phyloP scores from a whole-genome alignment of 2,888 invertebrate genomes.

The Drosophila gaucha region DNA sequence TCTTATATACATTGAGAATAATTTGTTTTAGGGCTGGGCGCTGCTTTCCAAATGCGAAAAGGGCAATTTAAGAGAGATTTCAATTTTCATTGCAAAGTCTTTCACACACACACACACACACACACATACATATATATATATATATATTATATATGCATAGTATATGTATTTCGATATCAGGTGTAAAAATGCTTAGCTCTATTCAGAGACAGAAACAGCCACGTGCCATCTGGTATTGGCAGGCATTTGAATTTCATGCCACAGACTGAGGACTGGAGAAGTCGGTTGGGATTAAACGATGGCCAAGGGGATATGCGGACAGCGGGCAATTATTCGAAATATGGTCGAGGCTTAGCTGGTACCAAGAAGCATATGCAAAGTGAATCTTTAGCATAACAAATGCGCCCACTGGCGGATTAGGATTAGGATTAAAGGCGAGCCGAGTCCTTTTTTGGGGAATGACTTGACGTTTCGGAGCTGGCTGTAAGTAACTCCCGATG shows the following conservation, averaged over 20 bases:
- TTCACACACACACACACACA: not conserved
- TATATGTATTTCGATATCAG: slow-evolving; percentile 19
- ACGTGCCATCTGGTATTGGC: slow-evolving; percentile 29
- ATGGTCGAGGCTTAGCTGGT: slow-evolving; percentile 22
- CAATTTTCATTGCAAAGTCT: slow-evolving; percentile 20
- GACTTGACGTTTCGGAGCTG: slow-evolving; percentile 46
- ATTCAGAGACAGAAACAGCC: slow-evolving; percentile 4
- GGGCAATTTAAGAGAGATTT: slow-evolving; percentile 19
- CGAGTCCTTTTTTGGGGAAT: slow-evolving; percentile 20
- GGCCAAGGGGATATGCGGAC: not conserved
- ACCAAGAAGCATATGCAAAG: slow-evolving; percentile 60
- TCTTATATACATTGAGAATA: slow-evolving; percentile 5
- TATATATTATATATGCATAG: not conserved
- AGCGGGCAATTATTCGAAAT: slow-evolving; percentile 64
- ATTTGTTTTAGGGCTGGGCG: slow-evolving; percentile 1
- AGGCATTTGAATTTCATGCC: slow-evolving; percentile 25
- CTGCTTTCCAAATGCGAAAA: slow-evolving; percentile 22
- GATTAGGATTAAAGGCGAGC: slow-evolving; percentile 38
- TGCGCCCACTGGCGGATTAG: slow-evolving; percentile 30
- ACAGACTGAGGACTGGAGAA: not conserved
- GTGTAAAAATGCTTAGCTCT: slow-evolving; percentile 13
- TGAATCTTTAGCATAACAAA: slow-evolving; percentile 65
- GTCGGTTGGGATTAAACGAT: not conserved
- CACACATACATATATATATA: not conserved
- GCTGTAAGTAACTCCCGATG: too few species aligned